These are phyloP conservation scores for Notodonta dromedarius DNA, from an alignment of 2,888 invertebrate genomes.

Conservation along the genomic window DNA sequence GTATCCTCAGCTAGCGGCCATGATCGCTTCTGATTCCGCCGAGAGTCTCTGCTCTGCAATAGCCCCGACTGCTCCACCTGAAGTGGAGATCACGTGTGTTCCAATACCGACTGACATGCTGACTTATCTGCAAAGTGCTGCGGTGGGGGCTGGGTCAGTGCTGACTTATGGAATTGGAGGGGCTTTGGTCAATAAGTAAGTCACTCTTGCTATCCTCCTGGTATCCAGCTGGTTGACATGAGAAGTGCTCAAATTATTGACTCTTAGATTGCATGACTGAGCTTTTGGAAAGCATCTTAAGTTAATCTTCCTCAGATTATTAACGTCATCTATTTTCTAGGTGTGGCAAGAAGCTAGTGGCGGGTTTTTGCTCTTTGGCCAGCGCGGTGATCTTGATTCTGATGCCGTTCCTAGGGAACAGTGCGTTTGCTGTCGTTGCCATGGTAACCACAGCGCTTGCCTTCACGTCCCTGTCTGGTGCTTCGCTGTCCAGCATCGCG, in stretches of 20 bases:
- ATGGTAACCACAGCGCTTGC: constrained; percentile 83
- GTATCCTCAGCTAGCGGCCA: constrained; percentile 93
- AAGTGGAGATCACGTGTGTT: constrained; percentile 47
- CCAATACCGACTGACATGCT: constrained; percentile 81
- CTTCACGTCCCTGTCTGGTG: constrained; percentile 81
- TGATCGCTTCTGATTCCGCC: constrained; percentile 74
- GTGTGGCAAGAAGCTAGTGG: constrained; percentile 70
- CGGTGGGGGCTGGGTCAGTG: constrained; percentile 86
- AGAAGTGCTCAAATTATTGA: too few relatives aligned
- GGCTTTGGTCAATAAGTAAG: constrained; percentile 65
- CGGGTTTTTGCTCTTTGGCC: constrained; percentile 65
- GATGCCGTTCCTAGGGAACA: constrained; percentile 83
- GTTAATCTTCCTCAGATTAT: too few relatives aligned
- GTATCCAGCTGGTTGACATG: too few relatives aligned
- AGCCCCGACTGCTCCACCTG: constrained; percentile 44
- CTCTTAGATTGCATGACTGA: too few relatives aligned
- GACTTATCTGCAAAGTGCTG: constrained; percentile 88
- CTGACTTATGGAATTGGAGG: constrained; percentile 86
- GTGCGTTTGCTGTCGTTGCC: constrained; percentile 77
- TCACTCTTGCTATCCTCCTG: too few relatives aligned
- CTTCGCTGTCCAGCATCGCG: constrained; percentile 85
- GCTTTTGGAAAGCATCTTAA: too few relatives aligned
- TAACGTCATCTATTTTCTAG: constrained; percentile 35
- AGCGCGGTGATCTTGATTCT: constrained; percentile 78
- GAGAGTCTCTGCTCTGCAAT: constrained; percentile 70